Evolutionary conservation across 1,140 invertebrate genomes (phyloP), one percentile per base, ranked within the genome.

Genomic region (Drosophila hydei): DNA sequence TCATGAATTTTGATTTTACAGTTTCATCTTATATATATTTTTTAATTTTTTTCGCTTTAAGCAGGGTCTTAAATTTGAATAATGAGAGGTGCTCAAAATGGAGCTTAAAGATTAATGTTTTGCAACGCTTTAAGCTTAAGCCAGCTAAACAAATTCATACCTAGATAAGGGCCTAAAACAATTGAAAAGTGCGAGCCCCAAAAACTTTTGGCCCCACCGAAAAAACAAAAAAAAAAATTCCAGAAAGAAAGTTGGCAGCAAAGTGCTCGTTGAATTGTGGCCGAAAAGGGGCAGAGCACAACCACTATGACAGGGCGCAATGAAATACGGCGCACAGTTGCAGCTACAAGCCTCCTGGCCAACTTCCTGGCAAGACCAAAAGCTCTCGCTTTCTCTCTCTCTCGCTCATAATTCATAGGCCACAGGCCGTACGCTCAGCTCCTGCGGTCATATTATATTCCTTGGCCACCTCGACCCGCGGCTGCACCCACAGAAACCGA

Each of bases 1-100:
- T 81, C 81, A 87, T 87, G 81, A 87, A 87, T 87, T 87, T 81
- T 87, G 83, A 88, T 88, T 74, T 71, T 56, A 67, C 48, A 50
- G 61, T 33, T 54, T 59, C 50, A 23, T 23, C 30, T 33, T 3
- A 33, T n/a, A n/a, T n/a, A n/a, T n/a, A n/a, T n/a, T 45, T 55
- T 47, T 36, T 42, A 25, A 45, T 68, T 75, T 51, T 25, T 68
- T 75, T 51, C 48, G 23, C 48, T 51, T 78, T 72, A 85, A 85
- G 73, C 74, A 27, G 18, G 45, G 65, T 64, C 80, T 85, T 87
- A 80, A 65, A 71, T 77, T 85, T 85, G 81, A 85, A 87, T 75
- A 85, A 85, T 87, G 80, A 72, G 69, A 74, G 74, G 61, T 74
- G 79, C 58, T 40, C 27, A 42, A 45, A 63, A 50, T 14, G 59